A percentile compares a stretch with the other conserved stretches of the same genome.
phyloP scores from a whole-genome alignment of 1,140 invertebrate species.

The Elymnias hypermnestra region DNA sequence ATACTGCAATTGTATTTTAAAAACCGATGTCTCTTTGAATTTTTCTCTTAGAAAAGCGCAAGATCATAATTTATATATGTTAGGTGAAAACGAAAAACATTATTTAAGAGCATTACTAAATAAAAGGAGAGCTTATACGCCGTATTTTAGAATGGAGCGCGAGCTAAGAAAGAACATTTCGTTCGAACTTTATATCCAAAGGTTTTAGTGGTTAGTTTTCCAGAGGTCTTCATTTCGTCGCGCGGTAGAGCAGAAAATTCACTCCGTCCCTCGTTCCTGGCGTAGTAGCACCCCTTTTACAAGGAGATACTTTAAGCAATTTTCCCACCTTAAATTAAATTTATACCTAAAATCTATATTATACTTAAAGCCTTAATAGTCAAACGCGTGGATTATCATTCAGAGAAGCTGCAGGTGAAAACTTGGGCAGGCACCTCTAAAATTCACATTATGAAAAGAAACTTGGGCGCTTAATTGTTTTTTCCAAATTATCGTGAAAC shows the following conservation, averaged over 20 bases:
- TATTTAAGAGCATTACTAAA: not conserved
- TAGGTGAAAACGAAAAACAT: not conserved
- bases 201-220: constrained; percentile 46
- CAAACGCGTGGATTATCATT: too few species aligned
- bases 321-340: constrained; percentile 22
- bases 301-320: constrained; percentile 24
- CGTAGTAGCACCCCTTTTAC: constrained; percentile 28
- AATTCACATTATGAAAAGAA: too few species aligned
- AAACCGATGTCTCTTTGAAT: too few species aligned
- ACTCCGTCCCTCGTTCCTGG: constrained; percentile 56
- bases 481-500: too few species aligned
- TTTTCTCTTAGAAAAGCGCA: too few species aligned
- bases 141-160: constrained; percentile 12
- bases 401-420: too few species aligned
- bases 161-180: constrained; percentile 11
- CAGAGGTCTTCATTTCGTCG: constrained; percentile 45
- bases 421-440: too few species aligned
- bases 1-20: too few species aligned
- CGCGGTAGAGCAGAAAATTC: constrained; percentile 63
- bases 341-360: not conserved
- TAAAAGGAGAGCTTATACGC: constrained; percentile 1
- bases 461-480: too few species aligned
- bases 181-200: constrained; percentile 23
- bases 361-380: too few species aligned
- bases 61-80: too few species aligned